Conservation (phyloP, 2,797 vertebrate genomes). For the Myotis findleyi region DNA sequence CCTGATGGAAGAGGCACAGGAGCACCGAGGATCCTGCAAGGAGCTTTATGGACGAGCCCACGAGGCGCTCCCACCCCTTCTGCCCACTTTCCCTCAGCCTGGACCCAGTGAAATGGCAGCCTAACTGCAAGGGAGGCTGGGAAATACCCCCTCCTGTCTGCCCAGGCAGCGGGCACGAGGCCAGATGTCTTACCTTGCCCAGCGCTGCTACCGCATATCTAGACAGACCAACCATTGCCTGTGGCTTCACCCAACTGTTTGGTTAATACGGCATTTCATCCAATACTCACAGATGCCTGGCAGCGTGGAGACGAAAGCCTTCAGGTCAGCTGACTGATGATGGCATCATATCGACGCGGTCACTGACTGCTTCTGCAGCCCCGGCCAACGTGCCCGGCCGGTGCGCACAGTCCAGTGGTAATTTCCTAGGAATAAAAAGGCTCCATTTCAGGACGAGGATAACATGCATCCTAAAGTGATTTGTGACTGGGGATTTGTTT, state of each 20-base stretch:
- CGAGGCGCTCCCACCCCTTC: not conserved
- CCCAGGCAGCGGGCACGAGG: not conserved
- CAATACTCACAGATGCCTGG: not conserved
- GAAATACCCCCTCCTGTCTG: not conserved
- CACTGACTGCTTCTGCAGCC: not conserved
- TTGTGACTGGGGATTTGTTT: not conserved
- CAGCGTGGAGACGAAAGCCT: not conserved
- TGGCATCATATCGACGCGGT: not conserved
- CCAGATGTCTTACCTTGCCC: fast-evolving
- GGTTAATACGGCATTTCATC: not conserved
- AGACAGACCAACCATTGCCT: fast-evolving
- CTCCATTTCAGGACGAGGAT: not conserved
- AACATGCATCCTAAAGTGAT: not conserved
- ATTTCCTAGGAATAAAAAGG: not conserved
- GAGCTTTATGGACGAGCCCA: not conserved
- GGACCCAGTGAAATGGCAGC: not conserved
- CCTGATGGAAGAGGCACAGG: not conserved
- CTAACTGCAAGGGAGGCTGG: not conserved
- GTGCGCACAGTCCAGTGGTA: fast-evolving
- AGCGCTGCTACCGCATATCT: not conserved
- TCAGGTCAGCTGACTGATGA: not conserved
- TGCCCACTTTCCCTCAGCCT: too few species aligned
- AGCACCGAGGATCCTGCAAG: not conserved
- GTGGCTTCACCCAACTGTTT: not conserved
- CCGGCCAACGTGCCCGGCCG: not conserved